A percentile compares a stretch with the other conserved stretches of the same genome.
These are phyloP conservation scores for Falco naumanni DNA, from an alignment of 2,797 vertebrate genomes.

Conservation along the genomic window DNA sequence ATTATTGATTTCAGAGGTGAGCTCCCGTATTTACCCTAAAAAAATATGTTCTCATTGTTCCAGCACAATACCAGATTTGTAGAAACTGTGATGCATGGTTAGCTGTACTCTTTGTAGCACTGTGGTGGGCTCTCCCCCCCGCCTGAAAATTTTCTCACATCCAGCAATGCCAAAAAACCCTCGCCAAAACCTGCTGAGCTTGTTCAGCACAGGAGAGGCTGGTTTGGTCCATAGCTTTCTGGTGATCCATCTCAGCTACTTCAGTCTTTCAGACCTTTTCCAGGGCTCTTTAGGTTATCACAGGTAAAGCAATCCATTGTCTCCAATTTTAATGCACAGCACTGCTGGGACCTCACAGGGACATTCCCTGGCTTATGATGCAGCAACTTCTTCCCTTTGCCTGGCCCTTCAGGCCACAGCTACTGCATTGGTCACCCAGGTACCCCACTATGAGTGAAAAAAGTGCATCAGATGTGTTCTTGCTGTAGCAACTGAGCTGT, in stretches of 20 bases:
- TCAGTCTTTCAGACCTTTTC: background rate
- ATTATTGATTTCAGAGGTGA: background rate
- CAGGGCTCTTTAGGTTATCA: background rate
- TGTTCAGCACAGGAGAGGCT: background rate
- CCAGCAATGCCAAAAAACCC: background rate
- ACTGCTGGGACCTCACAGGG: background rate
- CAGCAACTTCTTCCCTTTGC: background rate
- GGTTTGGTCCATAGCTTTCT: background rate
- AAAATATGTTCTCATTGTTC: background rate
- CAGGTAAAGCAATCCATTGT: background rate
- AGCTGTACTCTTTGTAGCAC: background rate
- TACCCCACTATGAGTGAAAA: background rate
- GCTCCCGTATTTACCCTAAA: background rate
- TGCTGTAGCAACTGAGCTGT: background rate
- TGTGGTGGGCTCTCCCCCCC: background rate
- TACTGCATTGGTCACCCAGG: background rate
- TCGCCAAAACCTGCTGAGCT: background rate
- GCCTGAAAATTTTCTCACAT: background rate
- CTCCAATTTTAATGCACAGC: background rate
- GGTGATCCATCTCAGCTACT: background rate
- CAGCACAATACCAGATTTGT: background rate
- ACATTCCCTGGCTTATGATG: background rate
- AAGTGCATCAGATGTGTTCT: background rate
- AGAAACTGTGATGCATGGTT: background rate
- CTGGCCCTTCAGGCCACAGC: background rate